phyloP scores from a whole-genome alignment of 2,797 vertebrate genomes.

The Tapera naevia region DNA sequence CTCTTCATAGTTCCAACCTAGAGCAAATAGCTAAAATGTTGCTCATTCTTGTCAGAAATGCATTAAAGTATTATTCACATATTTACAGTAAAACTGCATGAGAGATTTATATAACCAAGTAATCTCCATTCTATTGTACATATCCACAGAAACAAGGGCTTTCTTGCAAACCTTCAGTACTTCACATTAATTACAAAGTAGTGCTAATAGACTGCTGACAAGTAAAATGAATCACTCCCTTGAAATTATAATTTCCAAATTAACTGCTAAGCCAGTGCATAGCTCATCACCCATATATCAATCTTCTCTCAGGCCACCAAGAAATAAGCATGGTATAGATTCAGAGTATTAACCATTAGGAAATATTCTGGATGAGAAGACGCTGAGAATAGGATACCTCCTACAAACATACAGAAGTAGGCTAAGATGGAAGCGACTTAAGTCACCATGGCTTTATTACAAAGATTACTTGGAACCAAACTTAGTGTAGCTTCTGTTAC shows the following conservation, averaged over 20 bases:
- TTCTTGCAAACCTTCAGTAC: neutral
- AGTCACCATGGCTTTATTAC: neutral
- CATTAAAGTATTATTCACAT: neutral
- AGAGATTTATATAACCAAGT: neutral
- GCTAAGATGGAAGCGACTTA: neutral
- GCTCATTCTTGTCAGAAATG: slow-evolving; percentile 57
- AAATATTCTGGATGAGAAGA: neutral
- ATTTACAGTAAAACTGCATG: neutral
- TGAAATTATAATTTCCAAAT: neutral
- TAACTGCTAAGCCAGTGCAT: neutral
- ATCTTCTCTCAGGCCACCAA: neutral
- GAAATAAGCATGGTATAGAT: neutral
- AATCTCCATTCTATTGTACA: neutral
- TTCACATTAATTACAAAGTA: neutral
- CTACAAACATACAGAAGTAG: neutral
- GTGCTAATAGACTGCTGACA: neutral
- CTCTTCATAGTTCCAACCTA: slow-evolving; percentile 69
- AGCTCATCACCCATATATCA: neutral
- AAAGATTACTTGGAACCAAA: neutral
- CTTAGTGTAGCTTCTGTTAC: neutral
- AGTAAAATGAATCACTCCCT: neutral
- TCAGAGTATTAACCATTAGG: neutral
- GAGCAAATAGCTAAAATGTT: slow-evolving; percentile 70
- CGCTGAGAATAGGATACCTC: neutral
- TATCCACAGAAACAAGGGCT: neutral